phyloP scores from a whole-genome alignment of 2,888 invertebrate species.

The Chrysomela aeneicollis region DNA sequence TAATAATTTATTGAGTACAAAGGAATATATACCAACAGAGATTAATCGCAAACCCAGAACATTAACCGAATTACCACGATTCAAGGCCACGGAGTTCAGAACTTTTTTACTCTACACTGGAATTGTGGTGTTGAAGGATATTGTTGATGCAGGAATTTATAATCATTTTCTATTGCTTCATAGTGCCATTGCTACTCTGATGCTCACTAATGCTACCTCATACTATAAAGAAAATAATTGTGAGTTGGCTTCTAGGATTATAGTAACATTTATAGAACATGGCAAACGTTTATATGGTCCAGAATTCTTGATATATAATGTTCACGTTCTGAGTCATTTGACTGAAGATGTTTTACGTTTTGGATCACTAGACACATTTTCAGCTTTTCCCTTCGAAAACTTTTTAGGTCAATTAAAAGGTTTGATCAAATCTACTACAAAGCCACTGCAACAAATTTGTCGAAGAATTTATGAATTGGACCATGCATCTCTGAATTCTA shows the following conservation, averaged over 20 bases:
- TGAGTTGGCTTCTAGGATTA: conserved; percentile 15
- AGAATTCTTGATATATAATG: conserved; percentile 35
- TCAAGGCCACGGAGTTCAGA: conserved; percentile 4
- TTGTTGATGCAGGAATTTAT: conserved; percentile 9
- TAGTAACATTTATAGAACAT: conserved; percentile 13
- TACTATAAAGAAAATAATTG: conserved; percentile 11
- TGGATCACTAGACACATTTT: conserved; percentile 34
- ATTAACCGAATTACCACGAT: background rate
- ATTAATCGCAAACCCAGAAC: conserved; percentile 9
- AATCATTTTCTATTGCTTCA: conserved; percentile 16
- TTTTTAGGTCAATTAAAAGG: conserved; percentile 32
- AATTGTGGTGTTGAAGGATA: conserved; percentile 4
- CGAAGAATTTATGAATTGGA: conserved; percentile 15
- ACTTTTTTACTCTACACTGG: conserved; percentile 9
- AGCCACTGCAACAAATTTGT: conserved; percentile 31
- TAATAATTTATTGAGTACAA: background rate
- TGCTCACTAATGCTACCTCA: conserved; percentile 19
- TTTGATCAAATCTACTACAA: conserved; percentile 21
- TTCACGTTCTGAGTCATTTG: conserved; percentile 36
- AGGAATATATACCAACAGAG: background rate
- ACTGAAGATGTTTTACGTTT: conserved; percentile 32
- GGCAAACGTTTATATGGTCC: conserved; percentile 38
- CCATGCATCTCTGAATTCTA: background rate
- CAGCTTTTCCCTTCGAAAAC: conserved; percentile 38
- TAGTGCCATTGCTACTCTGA: conserved; percentile 15